Percentiles rank a stretch among this genome's conserved stretches.
Evolutionary conservation across 1,140 invertebrate species (phyloP).

Genomic region (Drosophila miranda): DNA sequence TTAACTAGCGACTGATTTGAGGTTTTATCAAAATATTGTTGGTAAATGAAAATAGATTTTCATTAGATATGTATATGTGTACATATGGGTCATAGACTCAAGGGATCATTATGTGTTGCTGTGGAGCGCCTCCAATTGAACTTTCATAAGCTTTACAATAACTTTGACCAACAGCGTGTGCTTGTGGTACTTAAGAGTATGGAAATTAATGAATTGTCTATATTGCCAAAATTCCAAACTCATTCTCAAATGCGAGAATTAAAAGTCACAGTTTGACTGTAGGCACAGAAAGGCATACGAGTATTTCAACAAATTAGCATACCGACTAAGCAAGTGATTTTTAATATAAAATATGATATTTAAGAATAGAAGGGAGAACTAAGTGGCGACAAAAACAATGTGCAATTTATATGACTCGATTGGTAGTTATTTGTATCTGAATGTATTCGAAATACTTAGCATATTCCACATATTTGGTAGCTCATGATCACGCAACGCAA

Average conservation of each 20-base stretch:
- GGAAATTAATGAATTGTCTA: too few species aligned
- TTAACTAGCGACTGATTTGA: not conserved
- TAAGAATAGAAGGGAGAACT: not conserved
- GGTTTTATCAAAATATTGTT: too few species aligned
- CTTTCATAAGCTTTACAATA: too few species aligned
- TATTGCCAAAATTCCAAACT: not conserved
- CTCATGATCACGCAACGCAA: conserved; percentile 46
- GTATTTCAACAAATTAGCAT: conserved; percentile 49
- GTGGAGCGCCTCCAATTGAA: too few species aligned
- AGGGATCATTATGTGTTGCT: too few species aligned
- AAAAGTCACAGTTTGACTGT: conserved; percentile 4
- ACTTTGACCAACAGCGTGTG: too few species aligned
- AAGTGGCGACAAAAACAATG: conserved; percentile 14
- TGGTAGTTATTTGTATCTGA: conserved; percentile 5
- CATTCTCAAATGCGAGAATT: conserved; percentile 7
- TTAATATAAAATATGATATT: conserved; percentile 2
- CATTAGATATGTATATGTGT: too few species aligned
- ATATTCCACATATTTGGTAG: conserved; percentile 44
- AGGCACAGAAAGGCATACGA: conserved; percentile 8
- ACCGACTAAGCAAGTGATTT: conserved; percentile 45
- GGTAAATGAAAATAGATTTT: too few species aligned
- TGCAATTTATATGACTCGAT: conserved; percentile 11
- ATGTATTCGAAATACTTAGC: conserved; percentile 41
- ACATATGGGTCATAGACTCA: too few species aligned
- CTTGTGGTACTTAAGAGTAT: too few species aligned